Conservation (phyloP, 2,888 invertebrate species). For the Pecten maximus region DNA sequence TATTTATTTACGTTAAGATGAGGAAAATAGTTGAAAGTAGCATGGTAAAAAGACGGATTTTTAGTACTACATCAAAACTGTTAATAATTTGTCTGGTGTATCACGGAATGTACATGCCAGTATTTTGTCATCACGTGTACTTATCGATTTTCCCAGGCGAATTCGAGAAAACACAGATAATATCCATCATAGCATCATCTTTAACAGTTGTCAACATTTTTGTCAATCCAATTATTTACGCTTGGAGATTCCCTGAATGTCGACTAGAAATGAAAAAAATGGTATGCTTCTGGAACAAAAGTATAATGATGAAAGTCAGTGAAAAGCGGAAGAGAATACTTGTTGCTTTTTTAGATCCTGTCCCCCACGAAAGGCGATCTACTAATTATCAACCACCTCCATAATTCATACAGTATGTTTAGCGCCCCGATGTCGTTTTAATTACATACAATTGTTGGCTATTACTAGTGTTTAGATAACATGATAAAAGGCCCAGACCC, state of each 20-base stretch:
- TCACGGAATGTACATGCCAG: neutral
- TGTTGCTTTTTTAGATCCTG: neutral
- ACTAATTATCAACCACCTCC: neutral
- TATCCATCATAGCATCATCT: neutral
- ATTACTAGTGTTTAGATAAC: too few species aligned
- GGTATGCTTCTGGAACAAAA: neutral
- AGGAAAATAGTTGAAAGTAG: neutral
- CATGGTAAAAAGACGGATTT: neutral
- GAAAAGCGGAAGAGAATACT: neutral
- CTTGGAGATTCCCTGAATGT: neutral
- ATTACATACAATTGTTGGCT: too few species aligned
- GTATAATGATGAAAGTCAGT: neutral
- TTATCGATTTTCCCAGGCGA: neutral
- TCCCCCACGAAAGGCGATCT: neutral
- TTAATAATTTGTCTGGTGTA: neutral
- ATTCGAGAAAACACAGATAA: neutral
- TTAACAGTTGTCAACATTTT: neutral
- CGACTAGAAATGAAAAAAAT: neutral
- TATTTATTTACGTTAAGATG: neutral
- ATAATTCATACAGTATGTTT: too few species aligned
- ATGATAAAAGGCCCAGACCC: too few species aligned
- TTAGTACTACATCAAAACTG: neutral
- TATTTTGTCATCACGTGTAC: neutral
- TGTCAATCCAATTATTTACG: neutral
- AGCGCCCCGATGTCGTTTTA: too few species aligned